A percentile compares a stretch with the other conserved stretches of the same genome.
These are phyloP conservation scores for Oopsacas minuta DNA, from an alignment of 37 sponge, comb jelly and placozoan species.

Conservation along the genomic window DNA sequence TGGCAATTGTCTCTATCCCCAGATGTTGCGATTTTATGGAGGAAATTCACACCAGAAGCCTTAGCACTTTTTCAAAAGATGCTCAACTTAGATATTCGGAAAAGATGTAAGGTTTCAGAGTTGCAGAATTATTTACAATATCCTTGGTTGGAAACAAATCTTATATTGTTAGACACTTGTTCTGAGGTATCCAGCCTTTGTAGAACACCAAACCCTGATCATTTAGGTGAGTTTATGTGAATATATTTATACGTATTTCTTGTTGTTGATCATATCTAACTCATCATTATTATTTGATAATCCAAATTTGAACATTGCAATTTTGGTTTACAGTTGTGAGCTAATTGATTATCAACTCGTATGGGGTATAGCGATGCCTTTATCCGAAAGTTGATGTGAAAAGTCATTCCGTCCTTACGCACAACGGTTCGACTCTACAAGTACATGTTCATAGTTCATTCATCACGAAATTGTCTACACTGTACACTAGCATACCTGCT, in stretches of 20 bases:
- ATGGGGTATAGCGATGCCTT: too few species aligned
- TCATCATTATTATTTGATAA: too few species aligned
- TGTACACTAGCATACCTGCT: too few species aligned
- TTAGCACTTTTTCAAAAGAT: neutral
- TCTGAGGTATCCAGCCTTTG: neutral
- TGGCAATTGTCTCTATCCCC: neutral
- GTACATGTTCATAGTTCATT: too few species aligned
- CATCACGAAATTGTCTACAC: too few species aligned
- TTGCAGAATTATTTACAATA: neutral
- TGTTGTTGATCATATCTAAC: neutral
- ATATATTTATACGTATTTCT: neutral
- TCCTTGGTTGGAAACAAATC: neutral
- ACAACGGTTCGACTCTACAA: too few species aligned
- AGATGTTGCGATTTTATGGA: neutral
- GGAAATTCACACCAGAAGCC: neutral
- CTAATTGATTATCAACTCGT: too few species aligned
- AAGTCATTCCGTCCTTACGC: too few species aligned
- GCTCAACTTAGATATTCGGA: neutral
- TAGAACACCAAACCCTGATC: neutral
- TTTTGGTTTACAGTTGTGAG: too few species aligned
- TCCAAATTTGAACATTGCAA: too few species aligned
- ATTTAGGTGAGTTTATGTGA: neutral
- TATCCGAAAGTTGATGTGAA: too few species aligned
- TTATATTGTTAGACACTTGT: neutral
- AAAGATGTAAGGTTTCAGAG: neutral